Base-by-base conservation (phyloP, 2,888 invertebrate genomes). In the Spilosoma lubricipeda region DNA sequence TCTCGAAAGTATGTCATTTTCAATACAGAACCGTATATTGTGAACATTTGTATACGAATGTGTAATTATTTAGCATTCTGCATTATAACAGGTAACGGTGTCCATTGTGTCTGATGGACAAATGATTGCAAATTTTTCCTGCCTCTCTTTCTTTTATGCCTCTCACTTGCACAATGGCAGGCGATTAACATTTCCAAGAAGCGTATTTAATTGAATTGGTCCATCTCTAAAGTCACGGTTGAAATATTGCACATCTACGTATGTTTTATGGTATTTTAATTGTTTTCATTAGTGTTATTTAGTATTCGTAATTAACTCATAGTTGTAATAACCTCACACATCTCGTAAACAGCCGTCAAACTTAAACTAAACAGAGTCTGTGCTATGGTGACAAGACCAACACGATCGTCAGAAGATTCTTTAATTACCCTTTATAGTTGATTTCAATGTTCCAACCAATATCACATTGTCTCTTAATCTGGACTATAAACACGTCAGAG, bases 1-100 rank as follows among this genome's bases (percentile, higher is more conserved):
- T 81, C 85, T 84, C 78, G 71, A 72, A 85, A 85, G 78, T 85
- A 75, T 85, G 84, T 78, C 82, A 85, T 84, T 81, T 85, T 81
- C 83, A 85, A 84, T 82, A 83, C 85, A 83, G 81, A 82, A 85
- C 83, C 70, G 83, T 85, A 70, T 67, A 75, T 67, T 81, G 85
- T 36, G 42, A 52, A 86, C 76, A 85, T 89, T 91, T 89, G 89
- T 88, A 90, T 91, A 91, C 89, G 90, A 92, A 93, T 91, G 90
- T 93, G 89, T 93, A 93, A 94, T 94, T 93, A 94, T 93, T 92
- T 90, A 88, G 88, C 92, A 91, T 93, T 90, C 93, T 93, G 92
- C 90, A 89, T 90, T 89, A 91, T 91, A 88, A 85, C 85, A 85
- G 89, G 82, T 93, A 93, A 92, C 94, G 92, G 93, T 90, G 81